Percentiles rank a stretch among this genome's conserved stretches.
Conservation (phyloP, 2,888 invertebrate genomes). For the Noctua comes region DNA sequence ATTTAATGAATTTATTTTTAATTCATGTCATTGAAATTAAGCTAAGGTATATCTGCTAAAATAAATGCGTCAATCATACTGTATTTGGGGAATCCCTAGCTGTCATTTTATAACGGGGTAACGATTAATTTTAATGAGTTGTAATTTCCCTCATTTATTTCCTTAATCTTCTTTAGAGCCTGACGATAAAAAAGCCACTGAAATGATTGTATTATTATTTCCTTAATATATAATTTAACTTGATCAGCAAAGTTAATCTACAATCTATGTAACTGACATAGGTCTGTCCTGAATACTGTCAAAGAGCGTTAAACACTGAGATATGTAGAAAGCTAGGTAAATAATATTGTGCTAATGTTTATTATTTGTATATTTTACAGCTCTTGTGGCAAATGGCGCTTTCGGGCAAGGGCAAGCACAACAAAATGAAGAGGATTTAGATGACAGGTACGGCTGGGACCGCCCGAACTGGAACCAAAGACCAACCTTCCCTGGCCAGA, state of each 20-base stretch:
- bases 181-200: not conserved
- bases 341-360: not conserved
- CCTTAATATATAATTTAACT: not conserved
- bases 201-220: not conserved
- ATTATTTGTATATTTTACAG: slow-evolving; percentile 68
- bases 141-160: slow-evolving; percentile 11
- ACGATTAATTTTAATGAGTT: slow-evolving; percentile 11
- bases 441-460: slow-evolving; percentile 77
- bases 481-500: slow-evolving; percentile 47
- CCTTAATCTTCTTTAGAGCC: not conserved
- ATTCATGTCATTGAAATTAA: not conserved
- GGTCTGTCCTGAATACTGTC: not conserved
- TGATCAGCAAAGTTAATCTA: not conserved
- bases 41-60: too few species aligned
- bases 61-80: not conserved
- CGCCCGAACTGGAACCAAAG: slow-evolving; percentile 30
- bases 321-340: not conserved
- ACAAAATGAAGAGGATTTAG: slow-evolving; percentile 69
- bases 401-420: slow-evolving; percentile 72
- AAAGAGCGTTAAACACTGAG: not conserved
- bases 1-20: not conserved
- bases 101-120: not conserved
- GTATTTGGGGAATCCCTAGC: slow-evolving; percentile 3
- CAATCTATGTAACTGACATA: not conserved
- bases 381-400: slow-evolving; percentile 68